A percentile compares a stretch with the other conserved stretches of the same genome.
Evolutionary conservation across 2,888 invertebrate species (phyloP).

Genomic region (Drosophila multiciliata): DNA sequence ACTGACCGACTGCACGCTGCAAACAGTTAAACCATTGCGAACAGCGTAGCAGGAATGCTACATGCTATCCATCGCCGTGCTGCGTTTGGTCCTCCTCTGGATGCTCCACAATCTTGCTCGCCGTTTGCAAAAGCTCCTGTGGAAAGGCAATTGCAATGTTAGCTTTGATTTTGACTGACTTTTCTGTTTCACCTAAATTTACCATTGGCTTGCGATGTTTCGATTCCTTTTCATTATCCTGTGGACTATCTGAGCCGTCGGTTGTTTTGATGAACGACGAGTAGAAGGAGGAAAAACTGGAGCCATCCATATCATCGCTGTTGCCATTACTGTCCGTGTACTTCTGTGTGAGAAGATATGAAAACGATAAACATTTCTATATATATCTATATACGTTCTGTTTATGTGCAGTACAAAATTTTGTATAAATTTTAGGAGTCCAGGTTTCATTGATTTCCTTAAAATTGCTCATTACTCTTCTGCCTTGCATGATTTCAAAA

Average conservation of each 20-base stretch:
- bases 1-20: slow-evolving; percentile 11
- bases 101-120: slow-evolving; percentile 48
- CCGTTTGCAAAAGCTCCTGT: slow-evolving; percentile 13
- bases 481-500: not conserved
- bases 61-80: slow-evolving; percentile 73
- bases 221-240: slow-evolving; percentile 82
- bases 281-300: slow-evolving; percentile 89
- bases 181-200: not conserved
- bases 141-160: not conserved
- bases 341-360: slow-evolving; percentile 28
- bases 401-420: too few relatives aligned
- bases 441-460: too few relatives aligned
- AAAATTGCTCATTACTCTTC: too few relatives aligned
- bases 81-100: slow-evolving; percentile 80
- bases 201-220: slow-evolving; percentile 76
- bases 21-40: slow-evolving; percentile 16
- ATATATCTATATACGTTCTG: not conserved
- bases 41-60: slow-evolving; percentile 29
- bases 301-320: slow-evolving; percentile 86
- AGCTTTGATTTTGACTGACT: not conserved
- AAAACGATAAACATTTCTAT: not conserved
- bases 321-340: slow-evolving; percentile 83
- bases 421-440: too few relatives aligned
- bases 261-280: slow-evolving; percentile 89
- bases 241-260: slow-evolving; percentile 86